Evolutionary conservation across 2,797 vertebrate genomes (phyloP).

Genomic region (Decapterus maruadsi): DNA sequence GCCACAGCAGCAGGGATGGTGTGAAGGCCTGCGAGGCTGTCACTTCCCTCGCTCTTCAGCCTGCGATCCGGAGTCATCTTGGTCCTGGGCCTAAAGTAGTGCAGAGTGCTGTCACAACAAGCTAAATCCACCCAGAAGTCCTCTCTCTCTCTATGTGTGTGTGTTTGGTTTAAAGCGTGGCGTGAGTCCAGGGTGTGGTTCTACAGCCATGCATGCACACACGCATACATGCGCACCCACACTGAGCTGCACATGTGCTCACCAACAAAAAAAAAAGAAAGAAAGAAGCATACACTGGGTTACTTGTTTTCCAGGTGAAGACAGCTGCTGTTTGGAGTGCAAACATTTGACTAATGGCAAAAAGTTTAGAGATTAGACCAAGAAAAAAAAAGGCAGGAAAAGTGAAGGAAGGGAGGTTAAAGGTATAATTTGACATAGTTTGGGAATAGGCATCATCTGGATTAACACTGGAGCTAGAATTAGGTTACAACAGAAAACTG

Average conservation of each 20-base stretch:
- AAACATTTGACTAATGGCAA: conserved; percentile 58
- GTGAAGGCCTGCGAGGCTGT: conserved; percentile 9
- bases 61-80: conserved; percentile 21
- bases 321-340: conserved; percentile 37
- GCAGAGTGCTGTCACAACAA: conserved; percentile 65
- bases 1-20: conserved; percentile 1
- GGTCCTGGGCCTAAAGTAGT: conserved; percentile 20
- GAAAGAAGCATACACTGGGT: conserved; percentile 43
- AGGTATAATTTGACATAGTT: conserved; percentile 18
- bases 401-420: background rate
- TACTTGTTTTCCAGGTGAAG: conserved; percentile 59
- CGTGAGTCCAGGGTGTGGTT: conserved; percentile 75
- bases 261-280: conserved; percentile 5
- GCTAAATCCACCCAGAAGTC: conserved; percentile 51
- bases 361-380: conserved; percentile 23
- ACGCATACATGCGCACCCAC: conserved; percentile 46
- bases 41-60: conserved; percentile 40
- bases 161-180: conserved; percentile 58
- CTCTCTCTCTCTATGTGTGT: conserved; percentile 29
- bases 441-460: background rate
- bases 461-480: background rate
- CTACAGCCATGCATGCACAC: conserved; percentile 50
- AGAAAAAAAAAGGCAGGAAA: conserved; percentile 25
- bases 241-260: conserved; percentile 63
- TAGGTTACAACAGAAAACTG: conserved; percentile 5